A percentile compares a stretch with the other conserved stretches of the same genome.
Conservation (phyloP, 2,113 vertebrate species). For the Heterochromis multidens region DNA sequence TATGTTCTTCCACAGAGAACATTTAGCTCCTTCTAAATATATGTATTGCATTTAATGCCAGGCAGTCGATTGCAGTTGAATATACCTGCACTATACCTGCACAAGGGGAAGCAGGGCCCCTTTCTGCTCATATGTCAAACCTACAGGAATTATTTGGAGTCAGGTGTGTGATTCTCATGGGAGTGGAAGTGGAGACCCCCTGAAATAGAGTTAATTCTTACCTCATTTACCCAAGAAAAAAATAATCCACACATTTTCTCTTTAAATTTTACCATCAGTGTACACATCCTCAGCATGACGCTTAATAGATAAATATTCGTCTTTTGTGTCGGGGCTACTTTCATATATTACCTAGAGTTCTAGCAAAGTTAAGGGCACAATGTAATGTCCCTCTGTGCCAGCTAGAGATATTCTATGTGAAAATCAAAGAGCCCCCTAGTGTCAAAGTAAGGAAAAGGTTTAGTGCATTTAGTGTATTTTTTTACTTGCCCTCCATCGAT, state of each 20-base stretch:
- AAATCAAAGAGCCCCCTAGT: neutral
- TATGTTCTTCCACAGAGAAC: neutral
- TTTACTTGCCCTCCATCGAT: too few species aligned
- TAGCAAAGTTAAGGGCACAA: neutral
- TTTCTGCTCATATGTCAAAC: neutral
- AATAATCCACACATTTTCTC: neutral
- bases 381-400: neutral
- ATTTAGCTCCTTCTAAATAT: neutral
- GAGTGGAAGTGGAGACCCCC: neutral
- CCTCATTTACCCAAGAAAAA: neutral
- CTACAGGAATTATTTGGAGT: neutral
- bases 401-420: neutral
- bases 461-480: too few species aligned
- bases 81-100: neutral
- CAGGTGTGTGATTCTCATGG: neutral
- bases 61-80: fast-evolving
- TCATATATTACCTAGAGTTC: neutral
- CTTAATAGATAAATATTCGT: neutral
- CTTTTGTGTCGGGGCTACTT: neutral
- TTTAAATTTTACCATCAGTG: neutral
- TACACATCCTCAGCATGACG: neutral
- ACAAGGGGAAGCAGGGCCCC: neutral
- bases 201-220: neutral
- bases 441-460: neutral
- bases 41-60: neutral